Evolutionary conservation across 2,888 invertebrate species (phyloP).

Genomic region (Arrhopalites spinosus): DNA sequence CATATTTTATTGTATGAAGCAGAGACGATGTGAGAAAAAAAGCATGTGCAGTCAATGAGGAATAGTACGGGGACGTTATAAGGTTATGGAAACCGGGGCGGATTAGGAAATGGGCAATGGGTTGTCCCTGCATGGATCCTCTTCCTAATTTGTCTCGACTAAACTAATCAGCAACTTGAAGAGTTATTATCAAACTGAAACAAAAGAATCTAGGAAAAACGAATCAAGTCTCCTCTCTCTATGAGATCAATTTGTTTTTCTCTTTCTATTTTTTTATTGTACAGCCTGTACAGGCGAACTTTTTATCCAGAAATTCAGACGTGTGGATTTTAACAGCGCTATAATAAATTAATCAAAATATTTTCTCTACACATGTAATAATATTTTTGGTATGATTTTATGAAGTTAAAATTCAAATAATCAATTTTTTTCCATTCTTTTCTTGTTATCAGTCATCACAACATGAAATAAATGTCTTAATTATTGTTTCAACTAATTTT

Average conservation of each 20-base stretch:
- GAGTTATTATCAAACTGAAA: constrained; percentile 17
- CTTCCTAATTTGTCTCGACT: constrained; percentile 30
- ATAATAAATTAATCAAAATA: not conserved
- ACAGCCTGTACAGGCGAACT: not conserved
- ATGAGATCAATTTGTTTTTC: constrained; percentile 2
- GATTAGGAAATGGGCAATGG: not conserved
- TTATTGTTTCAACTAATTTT: too few relatives aligned
- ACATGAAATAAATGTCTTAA: too few relatives aligned
- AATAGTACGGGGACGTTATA: not conserved
- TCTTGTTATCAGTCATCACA: too few relatives aligned
- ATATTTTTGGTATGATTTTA: too few relatives aligned
- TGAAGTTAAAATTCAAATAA: too few relatives aligned
- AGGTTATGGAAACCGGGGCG: constrained; percentile 17
- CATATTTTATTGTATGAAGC: not conserved
- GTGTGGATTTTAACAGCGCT: too few relatives aligned
- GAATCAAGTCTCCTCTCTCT: not conserved
- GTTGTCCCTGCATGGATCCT: constrained; percentile 14
- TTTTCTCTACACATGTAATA: too few relatives aligned
- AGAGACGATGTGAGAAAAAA: not conserved
- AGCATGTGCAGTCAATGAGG: not conserved
- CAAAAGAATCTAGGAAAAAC: constrained; percentile 10
- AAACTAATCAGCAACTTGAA: constrained; percentile 28
- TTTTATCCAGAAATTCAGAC: not conserved
- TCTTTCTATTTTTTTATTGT: not conserved
- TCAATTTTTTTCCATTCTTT: too few relatives aligned